phyloP scores from a whole-genome alignment of 2,888 invertebrate species.

The Polydrusus pterygomalis region DNA sequence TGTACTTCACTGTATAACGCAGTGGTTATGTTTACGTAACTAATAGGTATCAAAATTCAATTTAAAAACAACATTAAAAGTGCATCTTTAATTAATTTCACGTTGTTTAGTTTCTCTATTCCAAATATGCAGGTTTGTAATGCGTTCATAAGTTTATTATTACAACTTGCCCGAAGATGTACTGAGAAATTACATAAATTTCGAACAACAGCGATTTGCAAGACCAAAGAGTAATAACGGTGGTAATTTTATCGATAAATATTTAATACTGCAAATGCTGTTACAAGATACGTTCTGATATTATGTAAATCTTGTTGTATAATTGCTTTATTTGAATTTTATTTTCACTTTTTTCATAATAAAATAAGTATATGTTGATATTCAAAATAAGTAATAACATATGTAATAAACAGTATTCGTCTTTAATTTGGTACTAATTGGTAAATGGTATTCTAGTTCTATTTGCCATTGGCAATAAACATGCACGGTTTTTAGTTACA shows the following conservation, averaged over 20 bases:
- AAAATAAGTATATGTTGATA: neutral
- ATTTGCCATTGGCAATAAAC: too few species aligned
- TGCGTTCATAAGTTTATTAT: slow-evolving; percentile 5
- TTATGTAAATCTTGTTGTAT: neutral
- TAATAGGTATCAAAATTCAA: neutral
- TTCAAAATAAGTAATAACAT: neutral
- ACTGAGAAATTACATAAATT: slow-evolving; percentile 16
- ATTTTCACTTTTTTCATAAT: neutral
- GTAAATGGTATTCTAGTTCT: too few species aligned
- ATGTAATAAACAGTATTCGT: too few species aligned
- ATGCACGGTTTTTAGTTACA: too few species aligned
- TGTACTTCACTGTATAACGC: neutral
- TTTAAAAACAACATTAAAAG: neutral
- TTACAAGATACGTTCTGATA: neutral
- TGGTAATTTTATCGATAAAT: slow-evolving; percentile 20
- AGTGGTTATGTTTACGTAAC: neutral
- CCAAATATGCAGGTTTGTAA: slow-evolving; percentile 11
- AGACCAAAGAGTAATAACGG: neutral
- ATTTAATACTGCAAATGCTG: neutral
- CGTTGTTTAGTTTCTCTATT: slow-evolving; percentile 1
- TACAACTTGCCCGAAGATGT: slow-evolving; percentile 2
- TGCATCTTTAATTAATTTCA: slow-evolving; percentile 6
- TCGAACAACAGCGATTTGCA: slow-evolving; percentile 15
- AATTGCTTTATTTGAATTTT: neutral
- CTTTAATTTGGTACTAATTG: too few species aligned